Conservation (phyloP, 2,888 invertebrate genomes). For the Serripes groenlandicus region DNA sequence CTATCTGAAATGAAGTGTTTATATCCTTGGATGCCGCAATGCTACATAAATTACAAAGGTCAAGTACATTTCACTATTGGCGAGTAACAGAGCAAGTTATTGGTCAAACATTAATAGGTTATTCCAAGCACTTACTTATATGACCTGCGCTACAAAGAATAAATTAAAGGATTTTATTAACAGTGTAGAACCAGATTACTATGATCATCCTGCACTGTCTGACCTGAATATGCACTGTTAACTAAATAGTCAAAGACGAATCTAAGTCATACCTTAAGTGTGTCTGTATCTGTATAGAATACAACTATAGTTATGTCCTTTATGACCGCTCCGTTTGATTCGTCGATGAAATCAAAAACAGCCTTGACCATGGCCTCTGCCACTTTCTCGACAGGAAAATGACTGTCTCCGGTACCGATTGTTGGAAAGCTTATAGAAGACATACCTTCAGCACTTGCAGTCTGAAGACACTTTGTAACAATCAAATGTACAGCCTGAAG, state of each 20-base stretch:
- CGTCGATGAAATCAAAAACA: background rate
- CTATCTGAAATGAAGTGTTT: too few relatives aligned
- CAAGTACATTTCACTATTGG: too few relatives aligned
- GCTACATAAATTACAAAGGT: too few relatives aligned
- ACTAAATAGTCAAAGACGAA: background rate
- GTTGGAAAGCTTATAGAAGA: constrained; percentile 15
- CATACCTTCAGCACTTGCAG: background rate
- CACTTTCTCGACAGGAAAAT: constrained; percentile 12
- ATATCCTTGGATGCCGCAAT: too few relatives aligned
- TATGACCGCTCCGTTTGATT: background rate
- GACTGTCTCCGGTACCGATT: constrained; percentile 7
- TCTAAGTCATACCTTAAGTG: background rate
- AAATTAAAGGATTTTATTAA: too few relatives aligned
- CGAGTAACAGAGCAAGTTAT: too few relatives aligned
- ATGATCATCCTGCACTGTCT: background rate
- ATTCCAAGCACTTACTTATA: too few relatives aligned
- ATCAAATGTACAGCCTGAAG: background rate
- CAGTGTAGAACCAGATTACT: background rate
- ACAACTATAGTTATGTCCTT: constrained; percentile 6
- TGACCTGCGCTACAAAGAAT: too few relatives aligned
- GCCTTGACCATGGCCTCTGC: constrained; percentile 21
- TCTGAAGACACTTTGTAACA: background rate
- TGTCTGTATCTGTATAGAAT: background rate
- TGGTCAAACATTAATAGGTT: too few relatives aligned
- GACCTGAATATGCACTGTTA: too few relatives aligned